Base-by-base conservation (phyloP, 2,888 invertebrate genomes). In the Napeogenes sylphis region DNA sequence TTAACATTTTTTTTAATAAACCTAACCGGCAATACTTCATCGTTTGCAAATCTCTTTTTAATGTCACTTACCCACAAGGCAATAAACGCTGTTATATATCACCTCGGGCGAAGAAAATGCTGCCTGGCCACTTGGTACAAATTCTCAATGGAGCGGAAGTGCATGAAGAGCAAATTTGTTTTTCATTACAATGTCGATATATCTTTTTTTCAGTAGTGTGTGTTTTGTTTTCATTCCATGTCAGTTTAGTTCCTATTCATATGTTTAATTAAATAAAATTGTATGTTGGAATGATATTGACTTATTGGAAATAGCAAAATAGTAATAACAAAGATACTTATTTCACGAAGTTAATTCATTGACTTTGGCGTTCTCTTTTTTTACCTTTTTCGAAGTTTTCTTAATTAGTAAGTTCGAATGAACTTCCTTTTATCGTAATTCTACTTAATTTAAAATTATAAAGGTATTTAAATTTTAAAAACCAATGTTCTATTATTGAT, bases 21-120 rank as follows among this genome's bases (percentile, higher is more conserved):
- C 21, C 21, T 21, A 21, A 21, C 0, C 21, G 21, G 73, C 76
- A 67, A 76, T 78, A 78, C 77, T 77, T 81, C 69, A 75, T 70
- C 64, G 72, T 68, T 64, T 68, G 76, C 85, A 86, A 85, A 87
- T 84, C 85, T 80, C 76, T 87, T 87, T 86, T 85, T 86, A 86
- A 86, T 86, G 84, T 82, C 82, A 80, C 81, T 79, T 81, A 76
- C 68, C 71, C 70, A 71, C 73, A 67, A 69, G 72, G 80, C 76
- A 78, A 82, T 82, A 82, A 81, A 79, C 75, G 74, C 70, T 71
- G 70, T 58, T 64, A 78, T 78, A 80, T 78, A 78, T 78, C 76
- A 76, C 73, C 67, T 72, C 66, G 76, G 71, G 69, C 72, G 38
- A 38, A 38, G 70, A 61, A 58, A 55, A 59, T 55, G 63, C 60